These are phyloP conservation scores for Marisa cornuarietis DNA, from an alignment of 1,140 invertebrate genomes.

Conservation along the genomic window DNA sequence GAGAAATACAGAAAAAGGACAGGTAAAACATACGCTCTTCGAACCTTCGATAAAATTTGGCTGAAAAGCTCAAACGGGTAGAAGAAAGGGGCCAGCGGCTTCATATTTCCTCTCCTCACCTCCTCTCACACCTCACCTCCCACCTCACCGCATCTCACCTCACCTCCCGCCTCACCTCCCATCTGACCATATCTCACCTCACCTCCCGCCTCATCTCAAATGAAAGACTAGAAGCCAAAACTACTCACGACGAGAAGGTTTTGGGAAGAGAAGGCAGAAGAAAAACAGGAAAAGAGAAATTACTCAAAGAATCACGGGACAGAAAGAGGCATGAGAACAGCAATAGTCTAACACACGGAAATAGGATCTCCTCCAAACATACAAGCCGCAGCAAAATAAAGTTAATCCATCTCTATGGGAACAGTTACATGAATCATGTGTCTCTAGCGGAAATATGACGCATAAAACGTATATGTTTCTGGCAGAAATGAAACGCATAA, in stretches of 20 bases:
- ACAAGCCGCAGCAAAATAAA: neutral
- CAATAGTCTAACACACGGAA: neutral
- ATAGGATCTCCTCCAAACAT: neutral
- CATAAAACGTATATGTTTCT: no score
- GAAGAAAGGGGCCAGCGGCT: no score
- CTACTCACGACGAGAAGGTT: slow-evolving; percentile 10
- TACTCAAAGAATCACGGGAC: neutral
- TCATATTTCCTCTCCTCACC: no score
- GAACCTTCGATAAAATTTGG: no score
- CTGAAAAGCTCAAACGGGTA: no score
- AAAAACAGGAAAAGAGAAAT: slow-evolving; percentile 20
- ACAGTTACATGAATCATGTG: slow-evolving; percentile 9
- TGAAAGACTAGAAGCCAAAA: neutral
- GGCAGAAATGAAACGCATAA: no score
- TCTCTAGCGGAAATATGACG: neutral
- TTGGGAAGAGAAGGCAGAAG: slow-evolving; percentile 26
- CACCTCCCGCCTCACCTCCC: neutral
- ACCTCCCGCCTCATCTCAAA: neutral
- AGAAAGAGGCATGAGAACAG: slow-evolving; percentile 12
- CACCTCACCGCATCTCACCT: neutral
- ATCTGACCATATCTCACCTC: neutral
- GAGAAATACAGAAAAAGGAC: no score
- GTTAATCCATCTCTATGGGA: neutral
- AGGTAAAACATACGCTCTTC: no score
- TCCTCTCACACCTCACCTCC: no score